Evolutionary conservation across 2,113 vertebrate genomes (phyloP).

Genomic region (Engraulis encrasicolus): DNA sequence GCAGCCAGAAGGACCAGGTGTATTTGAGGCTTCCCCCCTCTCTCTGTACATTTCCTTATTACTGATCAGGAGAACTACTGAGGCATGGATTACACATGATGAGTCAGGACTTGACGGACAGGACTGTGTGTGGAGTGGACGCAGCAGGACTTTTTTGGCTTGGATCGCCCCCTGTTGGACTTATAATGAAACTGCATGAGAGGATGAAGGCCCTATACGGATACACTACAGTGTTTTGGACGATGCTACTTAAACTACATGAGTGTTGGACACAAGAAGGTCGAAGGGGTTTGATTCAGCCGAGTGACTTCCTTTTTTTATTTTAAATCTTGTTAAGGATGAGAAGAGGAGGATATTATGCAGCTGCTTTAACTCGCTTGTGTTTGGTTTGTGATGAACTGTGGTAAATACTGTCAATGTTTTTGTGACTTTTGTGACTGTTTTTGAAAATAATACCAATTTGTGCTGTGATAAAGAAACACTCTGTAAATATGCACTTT

Average conservation of each 20-base stretch:
- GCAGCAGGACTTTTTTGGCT: neutral
- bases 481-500: slow-evolving; percentile 61
- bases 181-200: neutral
- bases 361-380: neutral
- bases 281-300: no score
- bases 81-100: neutral
- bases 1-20: neutral
- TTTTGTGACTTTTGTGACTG: no score
- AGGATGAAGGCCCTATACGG: neutral
- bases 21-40: neutral
- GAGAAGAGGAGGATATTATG: neutral
- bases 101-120: neutral
- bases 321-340: neutral
- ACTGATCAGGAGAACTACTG: neutral
- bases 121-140: neutral
- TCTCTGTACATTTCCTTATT: neutral
- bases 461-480: slow-evolving; percentile 31
- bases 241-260: neutral
- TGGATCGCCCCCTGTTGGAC: slow-evolving; percentile 9
- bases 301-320: neutral
- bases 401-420: neutral
- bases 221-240: neutral
- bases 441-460: neutral
- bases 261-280: neutral
- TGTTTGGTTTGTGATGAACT: neutral